Conservation (phyloP, 2,113 vertebrate genomes). For the Oreochromis tanganicae region DNA sequence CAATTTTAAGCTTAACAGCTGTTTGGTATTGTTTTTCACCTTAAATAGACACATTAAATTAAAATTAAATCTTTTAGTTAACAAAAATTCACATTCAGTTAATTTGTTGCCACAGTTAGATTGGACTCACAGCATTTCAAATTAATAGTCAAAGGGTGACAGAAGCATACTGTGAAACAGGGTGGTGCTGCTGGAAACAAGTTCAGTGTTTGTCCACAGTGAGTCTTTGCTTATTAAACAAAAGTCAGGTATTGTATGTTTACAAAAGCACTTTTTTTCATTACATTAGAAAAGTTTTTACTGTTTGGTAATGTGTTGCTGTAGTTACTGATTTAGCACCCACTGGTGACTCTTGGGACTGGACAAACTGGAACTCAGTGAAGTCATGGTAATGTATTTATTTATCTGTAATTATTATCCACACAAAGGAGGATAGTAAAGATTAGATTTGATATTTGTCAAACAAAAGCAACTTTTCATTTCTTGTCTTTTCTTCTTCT, state of each 20-base stretch:
- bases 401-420: not conserved
- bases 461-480: accelerated
- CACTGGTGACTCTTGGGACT: not conserved
- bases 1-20: not conserved
- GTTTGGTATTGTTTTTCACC: not conserved
- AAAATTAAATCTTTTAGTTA: not conserved
- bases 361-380: not conserved
- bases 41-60: not conserved
- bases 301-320: not conserved
- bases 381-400: not conserved
- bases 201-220: not conserved
- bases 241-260: not conserved
- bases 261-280: not conserved
- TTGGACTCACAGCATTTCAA: not conserved
- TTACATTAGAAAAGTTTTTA: not conserved
- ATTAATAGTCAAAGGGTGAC: not conserved
- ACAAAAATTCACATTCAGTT: not conserved
- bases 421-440: not conserved
- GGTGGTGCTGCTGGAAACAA: not conserved
- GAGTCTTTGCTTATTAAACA: not conserved
- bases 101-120: not conserved
- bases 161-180: not conserved
- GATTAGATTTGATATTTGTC: not conserved
- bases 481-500: not conserved
- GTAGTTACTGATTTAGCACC: not conserved